Evolutionary conservation across 1,140 invertebrate species (phyloP).

Genomic region (Phthorimaea operculella): DNA sequence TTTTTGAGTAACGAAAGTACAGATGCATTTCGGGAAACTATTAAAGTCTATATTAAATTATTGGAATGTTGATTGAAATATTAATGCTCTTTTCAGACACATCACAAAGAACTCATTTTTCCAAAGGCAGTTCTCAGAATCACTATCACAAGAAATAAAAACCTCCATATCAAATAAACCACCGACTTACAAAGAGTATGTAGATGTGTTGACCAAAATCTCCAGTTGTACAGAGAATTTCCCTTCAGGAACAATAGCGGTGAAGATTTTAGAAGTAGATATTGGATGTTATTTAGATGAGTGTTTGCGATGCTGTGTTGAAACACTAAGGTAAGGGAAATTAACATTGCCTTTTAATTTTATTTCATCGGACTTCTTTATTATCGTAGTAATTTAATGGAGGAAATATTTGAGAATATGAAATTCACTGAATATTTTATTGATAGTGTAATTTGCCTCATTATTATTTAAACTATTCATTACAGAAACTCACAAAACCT

Average conservation of each 20-base stretch:
- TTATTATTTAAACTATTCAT: conserved; percentile 11
- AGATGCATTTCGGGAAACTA: too few relatives aligned
- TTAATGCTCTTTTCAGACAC: conserved; percentile 26
- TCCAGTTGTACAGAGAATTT: conserved; percentile 42
- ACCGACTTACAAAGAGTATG: conserved; percentile 24
- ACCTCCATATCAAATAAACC: conserved; percentile 9
- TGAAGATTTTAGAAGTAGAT: conserved; percentile 25
- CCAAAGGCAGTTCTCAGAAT: conserved; percentile 28
- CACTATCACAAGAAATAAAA: conserved; percentile 24
- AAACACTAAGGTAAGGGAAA: conserved; percentile 25
- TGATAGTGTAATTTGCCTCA: neutral
- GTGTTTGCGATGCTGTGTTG: conserved; percentile 30
- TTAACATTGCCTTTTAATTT: too few relatives aligned
- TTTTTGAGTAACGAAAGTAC: too few relatives aligned
- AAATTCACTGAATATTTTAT: neutral
- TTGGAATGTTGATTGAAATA: too few relatives aligned
- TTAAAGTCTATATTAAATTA: too few relatives aligned
- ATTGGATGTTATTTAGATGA: conserved; percentile 27
- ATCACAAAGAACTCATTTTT: conserved; percentile 32
- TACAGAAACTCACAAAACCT: conserved; percentile 30
- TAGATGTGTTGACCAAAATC: conserved; percentile 24
- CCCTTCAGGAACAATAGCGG: conserved; percentile 25
- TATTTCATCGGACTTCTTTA: too few relatives aligned
- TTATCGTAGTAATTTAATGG: too few relatives aligned
- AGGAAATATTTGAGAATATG: too few relatives aligned